A percentile compares a stretch with the other conserved stretches of the same genome.
Conservation (phyloP, 2,797 vertebrate genomes). For the Rhodeus uyekii region DNA sequence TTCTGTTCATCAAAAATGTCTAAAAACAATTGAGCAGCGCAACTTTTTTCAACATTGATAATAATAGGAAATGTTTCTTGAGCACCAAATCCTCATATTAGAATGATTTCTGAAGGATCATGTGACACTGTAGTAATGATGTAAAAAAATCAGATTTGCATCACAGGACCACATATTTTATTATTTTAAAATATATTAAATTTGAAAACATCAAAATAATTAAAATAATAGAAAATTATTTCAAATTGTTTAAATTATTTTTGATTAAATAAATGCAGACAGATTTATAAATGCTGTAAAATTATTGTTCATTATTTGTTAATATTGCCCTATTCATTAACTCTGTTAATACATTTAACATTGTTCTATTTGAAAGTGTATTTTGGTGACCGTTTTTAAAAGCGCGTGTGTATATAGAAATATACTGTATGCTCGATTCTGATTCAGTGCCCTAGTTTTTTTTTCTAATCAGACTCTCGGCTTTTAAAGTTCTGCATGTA, state of each 20-base stretch:
- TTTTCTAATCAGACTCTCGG: constrained; percentile 22
- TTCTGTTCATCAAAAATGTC: neutral
- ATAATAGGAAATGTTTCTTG: neutral
- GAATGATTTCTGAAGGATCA: neutral
- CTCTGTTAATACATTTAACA: neutral
- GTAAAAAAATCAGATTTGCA: neutral
- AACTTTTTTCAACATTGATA: neutral
- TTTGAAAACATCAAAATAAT: too few relatives aligned
- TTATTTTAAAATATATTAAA: neutral
- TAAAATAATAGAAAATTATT: too few relatives aligned
- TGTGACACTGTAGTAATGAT: neutral
- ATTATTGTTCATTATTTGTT: neutral
- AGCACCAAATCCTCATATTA: neutral
- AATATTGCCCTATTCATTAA: neutral
- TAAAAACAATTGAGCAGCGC: too few relatives aligned
- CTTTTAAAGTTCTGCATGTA: constrained; percentile 42
- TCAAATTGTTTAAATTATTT: too few relatives aligned
- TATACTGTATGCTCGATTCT: neutral
- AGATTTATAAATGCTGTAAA: neutral
- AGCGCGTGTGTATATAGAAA: neutral
- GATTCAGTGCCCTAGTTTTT: constrained; percentile 31
- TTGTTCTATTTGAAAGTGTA: too few relatives aligned
- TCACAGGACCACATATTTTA: neutral
- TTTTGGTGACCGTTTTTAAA: neutral
- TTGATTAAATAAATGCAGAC: neutral